Conservation (phyloP, 1,140 invertebrate genomes). For the Myzus persicae region DNA sequence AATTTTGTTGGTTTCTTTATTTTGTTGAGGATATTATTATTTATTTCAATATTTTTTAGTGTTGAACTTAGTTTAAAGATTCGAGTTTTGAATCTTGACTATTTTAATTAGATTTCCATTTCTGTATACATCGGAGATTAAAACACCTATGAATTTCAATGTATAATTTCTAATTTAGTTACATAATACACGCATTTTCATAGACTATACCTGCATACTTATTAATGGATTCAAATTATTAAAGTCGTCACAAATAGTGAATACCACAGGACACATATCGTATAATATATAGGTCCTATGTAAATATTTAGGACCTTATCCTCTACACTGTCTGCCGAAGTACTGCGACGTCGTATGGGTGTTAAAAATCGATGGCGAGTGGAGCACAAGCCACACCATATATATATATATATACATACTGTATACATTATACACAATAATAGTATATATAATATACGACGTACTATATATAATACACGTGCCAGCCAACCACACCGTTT, state of each 20-base stretch:
- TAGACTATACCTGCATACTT: not conserved
- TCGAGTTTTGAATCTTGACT: too few species aligned
- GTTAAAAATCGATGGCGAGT: not conserved
- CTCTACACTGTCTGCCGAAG: not conserved
- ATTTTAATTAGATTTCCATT: too few species aligned
- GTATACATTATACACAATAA: not conserved
- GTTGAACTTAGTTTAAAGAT: too few species aligned
- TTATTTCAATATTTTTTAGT: too few species aligned
- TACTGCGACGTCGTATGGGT: not conserved
- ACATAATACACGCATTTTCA: too few species aligned
- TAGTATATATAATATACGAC: not conserved
- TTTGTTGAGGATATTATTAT: too few species aligned
- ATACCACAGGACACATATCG: not conserved
- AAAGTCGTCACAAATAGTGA: not conserved
- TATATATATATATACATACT: too few species aligned
- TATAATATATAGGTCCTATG: not conserved
- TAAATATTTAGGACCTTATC: conserved; percentile 1
- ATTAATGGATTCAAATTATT: not conserved
- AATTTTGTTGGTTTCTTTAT: too few species aligned
- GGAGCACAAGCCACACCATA: not conserved
- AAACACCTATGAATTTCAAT: not conserved
- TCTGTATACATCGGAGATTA: not conserved
- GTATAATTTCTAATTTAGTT: too few species aligned
- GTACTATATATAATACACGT: not conserved
- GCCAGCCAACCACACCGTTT: not conserved